Evolutionary conservation across 2,113 vertebrate genomes (phyloP), one percentile per base, ranked within the genome.

Genomic region (Mastomys natalensis): DNA sequence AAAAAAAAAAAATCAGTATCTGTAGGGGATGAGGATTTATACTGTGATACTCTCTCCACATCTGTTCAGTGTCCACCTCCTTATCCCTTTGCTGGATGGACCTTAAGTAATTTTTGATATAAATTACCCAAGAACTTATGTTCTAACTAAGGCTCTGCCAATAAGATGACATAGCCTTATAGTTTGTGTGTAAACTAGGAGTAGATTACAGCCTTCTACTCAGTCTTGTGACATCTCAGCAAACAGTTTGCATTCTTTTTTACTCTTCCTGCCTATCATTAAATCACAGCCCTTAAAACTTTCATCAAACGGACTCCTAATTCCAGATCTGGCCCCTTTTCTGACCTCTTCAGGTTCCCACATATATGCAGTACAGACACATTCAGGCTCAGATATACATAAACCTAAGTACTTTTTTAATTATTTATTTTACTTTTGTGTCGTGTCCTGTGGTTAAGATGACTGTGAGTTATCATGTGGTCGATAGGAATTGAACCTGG

Each of bases 121-220:
- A 72, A 89, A 74, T 85, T 82, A 89, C 24, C 37, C 29, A 90
- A 87, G 53, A 96, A 94, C 26, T 51, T 70, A 34, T 34, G 29
- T 29, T 62, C 43, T 55, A 92, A 66, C 76, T 88, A 66, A 81
- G 86, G 13, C 64, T 68, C 45, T 85, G 60, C 58, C 87, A 92
- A 80, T 51, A 29, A 86, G 95, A 9, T 77, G 40, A 89, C 15
- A 1, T 70, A 74, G 90, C 21, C 45, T 58, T 90, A n/a, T 21
- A 90, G 6, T 92, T 2, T 72, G 3, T 82, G 11, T 76, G n/a
- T 45, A 64, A 90, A 88, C 31, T 19, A 26, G 31, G 37, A 60
- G 7, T 60, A 93, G 4, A 68, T 48, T 31, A 86, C 74, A 91
- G 34, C 43, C 2, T 88, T 40, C 68, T 2, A 22, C 77, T 31